Percentiles rank a stretch among this genome's conserved stretches.
Conservation (phyloP, 2,113 vertebrate genomes). For the Hucho hucho region DNA sequence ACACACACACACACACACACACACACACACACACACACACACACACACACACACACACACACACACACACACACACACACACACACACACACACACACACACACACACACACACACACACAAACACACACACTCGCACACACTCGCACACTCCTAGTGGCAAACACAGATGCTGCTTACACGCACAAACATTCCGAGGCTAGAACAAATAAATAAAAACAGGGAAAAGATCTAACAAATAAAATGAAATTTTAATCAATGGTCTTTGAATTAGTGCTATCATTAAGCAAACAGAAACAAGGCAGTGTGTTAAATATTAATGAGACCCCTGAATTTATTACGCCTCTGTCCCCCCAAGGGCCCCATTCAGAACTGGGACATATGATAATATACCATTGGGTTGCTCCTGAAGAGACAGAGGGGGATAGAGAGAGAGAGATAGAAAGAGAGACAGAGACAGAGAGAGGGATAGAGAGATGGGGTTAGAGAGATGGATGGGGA, state of each 20-base stretch:
- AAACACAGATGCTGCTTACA: not conserved
- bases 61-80: too few species aligned
- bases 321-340: conserved; percentile 58
- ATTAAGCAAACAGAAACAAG: conserved; percentile 72
- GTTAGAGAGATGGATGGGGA: too few species aligned
- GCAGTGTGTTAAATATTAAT: conserved; percentile 68
- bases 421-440: too few species aligned
- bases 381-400: conserved; percentile 27
- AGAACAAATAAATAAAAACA: conserved; percentile 51
- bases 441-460: too few species aligned
- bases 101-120: not conserved
- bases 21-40: too few species aligned
- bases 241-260: conserved; percentile 72
- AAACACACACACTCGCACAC: conserved; percentile 8
- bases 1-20: too few species aligned
- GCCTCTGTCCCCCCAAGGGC: conserved; percentile 46
- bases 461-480: too few species aligned
- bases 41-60: too few species aligned
- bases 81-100: too few species aligned
- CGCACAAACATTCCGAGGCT: conserved; percentile 11
- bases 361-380: conserved; percentile 59
- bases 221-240: conserved; percentile 64
- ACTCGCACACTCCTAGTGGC: not conserved
- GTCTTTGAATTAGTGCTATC: conserved; percentile 64
- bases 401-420: too few species aligned